Conservation (phyloP, 2,113 vertebrate genomes). For the Dromiciops gliroides region DNA sequence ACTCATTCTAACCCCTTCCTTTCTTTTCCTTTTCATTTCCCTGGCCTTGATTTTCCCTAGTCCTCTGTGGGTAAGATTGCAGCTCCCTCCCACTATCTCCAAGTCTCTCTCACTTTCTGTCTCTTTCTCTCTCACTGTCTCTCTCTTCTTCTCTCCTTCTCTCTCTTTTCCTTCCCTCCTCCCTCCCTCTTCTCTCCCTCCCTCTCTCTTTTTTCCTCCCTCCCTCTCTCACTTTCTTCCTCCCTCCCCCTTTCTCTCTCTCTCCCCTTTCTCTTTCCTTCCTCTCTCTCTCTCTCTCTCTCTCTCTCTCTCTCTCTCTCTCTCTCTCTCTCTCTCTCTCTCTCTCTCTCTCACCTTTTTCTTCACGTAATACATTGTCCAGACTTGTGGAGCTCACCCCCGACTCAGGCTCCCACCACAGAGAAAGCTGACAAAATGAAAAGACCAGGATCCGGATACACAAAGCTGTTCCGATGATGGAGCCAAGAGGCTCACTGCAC, state of each 20-base stretch:
- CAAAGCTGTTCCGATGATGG: not conserved
- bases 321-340: too few relatives aligned
- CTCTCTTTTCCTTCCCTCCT: too few relatives aligned
- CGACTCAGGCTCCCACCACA: not conserved
- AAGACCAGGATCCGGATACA: not conserved
- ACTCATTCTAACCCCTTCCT: not conserved
- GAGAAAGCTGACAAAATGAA: not conserved
- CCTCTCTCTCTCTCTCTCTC: not conserved
- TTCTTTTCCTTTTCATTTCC: not conserved
- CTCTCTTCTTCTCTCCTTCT: too few relatives aligned
- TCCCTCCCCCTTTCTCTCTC: too few relatives aligned
- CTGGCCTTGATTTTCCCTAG: not conserved
- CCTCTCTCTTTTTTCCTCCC: too few relatives aligned
- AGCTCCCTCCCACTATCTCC: not conserved
- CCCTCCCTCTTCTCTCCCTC: not conserved
- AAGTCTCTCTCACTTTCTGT: not conserved
- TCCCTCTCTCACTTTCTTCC: too few relatives aligned
- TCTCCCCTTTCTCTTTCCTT: not conserved
- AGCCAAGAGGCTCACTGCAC: not conserved
- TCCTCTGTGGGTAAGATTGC: not conserved
- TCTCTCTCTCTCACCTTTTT: constrained; percentile 81
- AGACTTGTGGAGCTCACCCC: not conserved
- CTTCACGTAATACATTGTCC: constrained; percentile 87
- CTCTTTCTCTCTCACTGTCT: too few relatives aligned
- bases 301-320: too few relatives aligned